Evolutionary conservation across 2,797 vertebrate species (phyloP).

Genomic region (Myotis pilosus): DNA sequence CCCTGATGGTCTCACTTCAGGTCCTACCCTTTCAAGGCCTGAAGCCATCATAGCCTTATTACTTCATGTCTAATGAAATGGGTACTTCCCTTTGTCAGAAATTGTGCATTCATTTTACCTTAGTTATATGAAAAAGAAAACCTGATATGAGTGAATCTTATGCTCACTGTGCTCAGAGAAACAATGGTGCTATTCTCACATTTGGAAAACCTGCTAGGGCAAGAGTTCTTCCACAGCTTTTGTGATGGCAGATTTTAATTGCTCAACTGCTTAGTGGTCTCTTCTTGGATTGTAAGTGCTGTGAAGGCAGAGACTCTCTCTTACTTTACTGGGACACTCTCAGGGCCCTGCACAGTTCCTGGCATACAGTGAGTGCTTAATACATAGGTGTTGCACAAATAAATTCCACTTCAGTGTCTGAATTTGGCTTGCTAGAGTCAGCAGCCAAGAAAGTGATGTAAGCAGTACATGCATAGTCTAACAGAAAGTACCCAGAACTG

Average conservation of each 20-base stretch:
- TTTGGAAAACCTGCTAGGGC: not conserved
- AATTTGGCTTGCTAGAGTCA: not conserved
- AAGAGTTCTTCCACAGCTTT: not conserved
- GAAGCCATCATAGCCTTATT: not conserved
- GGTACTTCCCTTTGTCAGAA: not conserved
- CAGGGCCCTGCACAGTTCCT: not conserved
- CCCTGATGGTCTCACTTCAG: not conserved
- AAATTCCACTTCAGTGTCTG: not conserved
- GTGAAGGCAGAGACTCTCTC: not conserved
- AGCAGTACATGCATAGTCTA: fast-evolving
- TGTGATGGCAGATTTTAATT: not conserved
- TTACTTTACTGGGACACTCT: not conserved
- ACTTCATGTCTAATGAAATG: not conserved
- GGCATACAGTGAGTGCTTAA: not conserved
- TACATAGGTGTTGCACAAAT: not conserved
- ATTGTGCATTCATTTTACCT: not conserved
- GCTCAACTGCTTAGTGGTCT: not conserved
- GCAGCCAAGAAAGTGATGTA: not conserved
- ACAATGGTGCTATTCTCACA: not conserved
- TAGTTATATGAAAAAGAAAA: not conserved
- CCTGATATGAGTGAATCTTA: not conserved
- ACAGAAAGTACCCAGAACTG: not conserved
- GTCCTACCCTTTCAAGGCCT: not conserved
- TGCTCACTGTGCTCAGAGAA: not conserved
- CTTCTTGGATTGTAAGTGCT: not conserved